Evolutionary conservation across 2,888 invertebrate genomes (phyloP).

Genomic region (Salticus scenicus): DNA sequence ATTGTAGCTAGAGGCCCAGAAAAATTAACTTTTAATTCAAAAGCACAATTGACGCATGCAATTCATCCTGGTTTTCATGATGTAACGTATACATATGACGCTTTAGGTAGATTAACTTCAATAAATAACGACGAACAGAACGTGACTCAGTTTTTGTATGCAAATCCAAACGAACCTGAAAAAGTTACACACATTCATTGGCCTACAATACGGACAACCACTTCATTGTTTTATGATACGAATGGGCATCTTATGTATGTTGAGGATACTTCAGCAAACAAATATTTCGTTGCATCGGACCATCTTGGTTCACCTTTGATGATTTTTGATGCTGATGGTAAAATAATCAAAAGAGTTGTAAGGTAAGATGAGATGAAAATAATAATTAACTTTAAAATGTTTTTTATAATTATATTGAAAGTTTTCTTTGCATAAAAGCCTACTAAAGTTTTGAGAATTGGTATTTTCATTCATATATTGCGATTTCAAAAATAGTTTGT

Average conservation of each 20-base stretch:
- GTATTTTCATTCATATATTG: neutral
- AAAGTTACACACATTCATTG: conserved; percentile 94
- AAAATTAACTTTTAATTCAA: conserved; percentile 93
- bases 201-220: conserved; percentile 90
- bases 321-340: conserved; percentile 96
- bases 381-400: neutral
- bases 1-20: conserved; percentile 95
- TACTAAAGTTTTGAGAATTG: neutral
- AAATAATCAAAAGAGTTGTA: conserved; percentile 89
- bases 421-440: neutral
- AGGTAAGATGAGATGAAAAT: conserved; percentile 30
- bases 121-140: conserved; percentile 94
- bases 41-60: conserved; percentile 89
- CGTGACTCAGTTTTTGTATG: conserved; percentile 97
- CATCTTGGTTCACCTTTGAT: conserved; percentile 95
- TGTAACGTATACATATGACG: conserved; percentile 88
- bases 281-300: conserved; percentile 94
- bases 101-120: conserved; percentile 89
- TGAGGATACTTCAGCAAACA: conserved; percentile 87
- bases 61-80: conserved; percentile 91
- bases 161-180: conserved; percentile 87
- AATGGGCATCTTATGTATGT: conserved; percentile 91
- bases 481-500: neutral
- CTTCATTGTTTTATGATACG: conserved; percentile 94
- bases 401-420: neutral